A percentile compares a stretch with the other conserved stretches of the same genome.
Evolutionary conservation across 2,888 invertebrate species (phyloP).

Genomic region (Andrena bicolor): DNA sequence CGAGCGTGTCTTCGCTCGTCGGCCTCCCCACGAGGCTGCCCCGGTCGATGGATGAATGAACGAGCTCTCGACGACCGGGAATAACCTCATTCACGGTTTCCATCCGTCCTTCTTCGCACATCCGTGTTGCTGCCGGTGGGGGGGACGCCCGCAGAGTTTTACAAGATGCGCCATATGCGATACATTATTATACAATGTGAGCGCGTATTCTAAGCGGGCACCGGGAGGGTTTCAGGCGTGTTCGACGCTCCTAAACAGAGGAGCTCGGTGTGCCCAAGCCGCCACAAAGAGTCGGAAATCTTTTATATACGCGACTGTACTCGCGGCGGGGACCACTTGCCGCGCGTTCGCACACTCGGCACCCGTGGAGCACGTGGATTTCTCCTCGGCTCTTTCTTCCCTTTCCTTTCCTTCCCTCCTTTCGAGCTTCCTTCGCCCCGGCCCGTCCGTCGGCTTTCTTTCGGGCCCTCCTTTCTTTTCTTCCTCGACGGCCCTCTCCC

Average conservation of each 20-base stretch:
- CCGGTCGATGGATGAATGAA: conserved; percentile 75
- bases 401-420: conserved; percentile 23
- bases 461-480: conserved; percentile 14
- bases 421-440: conserved; percentile 30
- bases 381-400: conserved; percentile 20
- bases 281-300: conserved; percentile 83
- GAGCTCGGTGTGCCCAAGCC: conserved; percentile 27
- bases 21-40: conserved; percentile 44
- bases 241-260: conserved; percentile 60
- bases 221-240: conserved; percentile 48
- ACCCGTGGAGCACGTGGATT: conserved; percentile 75
- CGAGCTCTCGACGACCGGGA: conserved; percentile 72
- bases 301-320: conserved; percentile 75
- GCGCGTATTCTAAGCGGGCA: conserved; percentile 67
- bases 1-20: conserved; percentile 33
- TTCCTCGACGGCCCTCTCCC: not conserved
- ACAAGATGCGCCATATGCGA: conserved; percentile 84
- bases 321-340: conserved; percentile 80
- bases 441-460: too few species aligned
- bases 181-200: conserved; percentile 83
- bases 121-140: conserved; percentile 30
- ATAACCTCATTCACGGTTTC: conserved; percentile 80
- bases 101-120: conserved; percentile 54
- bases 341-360: conserved; percentile 83
- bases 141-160: conserved; percentile 84